phyloP scores from a whole-genome alignment of 1,140 invertebrate genomes.

The Brachionus plicatilis region DNA sequence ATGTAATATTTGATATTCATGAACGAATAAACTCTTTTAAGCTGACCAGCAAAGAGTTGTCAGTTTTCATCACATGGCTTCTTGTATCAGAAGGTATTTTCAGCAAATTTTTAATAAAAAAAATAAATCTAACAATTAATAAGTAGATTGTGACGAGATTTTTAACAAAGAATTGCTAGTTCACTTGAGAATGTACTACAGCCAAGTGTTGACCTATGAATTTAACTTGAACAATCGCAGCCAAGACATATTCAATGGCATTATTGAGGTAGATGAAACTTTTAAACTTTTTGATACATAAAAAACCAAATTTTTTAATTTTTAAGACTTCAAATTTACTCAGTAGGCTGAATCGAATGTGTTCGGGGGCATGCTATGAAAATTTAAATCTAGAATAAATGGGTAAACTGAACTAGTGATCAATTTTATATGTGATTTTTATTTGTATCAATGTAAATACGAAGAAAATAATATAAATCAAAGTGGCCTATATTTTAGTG shows the following conservation, averaged over 20 bases:
- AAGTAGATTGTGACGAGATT: background rate
- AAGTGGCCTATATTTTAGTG: background rate
- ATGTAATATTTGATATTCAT: conserved; percentile 20
- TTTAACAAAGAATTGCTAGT: conserved; percentile 18
- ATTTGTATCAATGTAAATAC: background rate
- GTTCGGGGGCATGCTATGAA: background rate
- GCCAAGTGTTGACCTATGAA: conserved; percentile 12
- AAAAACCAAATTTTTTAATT: background rate
- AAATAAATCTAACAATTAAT: background rate
- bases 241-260: conserved; percentile 1
- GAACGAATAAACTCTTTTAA: background rate
- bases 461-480: background rate
- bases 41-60: background rate
- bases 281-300: background rate
- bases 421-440: background rate
- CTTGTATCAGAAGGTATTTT: conserved; percentile 2
- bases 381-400: background rate
- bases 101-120: background rate
- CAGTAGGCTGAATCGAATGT: background rate
- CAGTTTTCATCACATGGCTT: background rate
- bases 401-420: background rate
- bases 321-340: conserved; percentile 9
- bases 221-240: background rate
- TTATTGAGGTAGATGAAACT: background rate
- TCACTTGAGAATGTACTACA: conserved; percentile 31